Conservation (phyloP, 2,797 vertebrate genomes). For the Orientallactaga sibirica region DNA sequence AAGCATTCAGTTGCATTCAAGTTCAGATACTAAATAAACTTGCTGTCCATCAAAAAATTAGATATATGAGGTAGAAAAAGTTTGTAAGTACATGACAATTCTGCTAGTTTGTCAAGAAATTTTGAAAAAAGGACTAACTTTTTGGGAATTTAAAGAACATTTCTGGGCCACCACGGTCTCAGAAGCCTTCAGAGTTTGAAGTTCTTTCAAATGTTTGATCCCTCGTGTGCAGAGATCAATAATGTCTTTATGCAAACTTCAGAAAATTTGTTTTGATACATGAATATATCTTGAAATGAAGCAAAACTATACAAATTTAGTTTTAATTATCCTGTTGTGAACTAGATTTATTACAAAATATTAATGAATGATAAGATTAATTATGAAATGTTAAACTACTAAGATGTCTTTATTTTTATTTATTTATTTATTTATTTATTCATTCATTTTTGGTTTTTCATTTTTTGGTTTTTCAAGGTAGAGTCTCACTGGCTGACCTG, state of each 20-base stretch:
- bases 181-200: conserved; percentile 37
- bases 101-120: conserved; percentile 46
- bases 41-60: conserved; percentile 73
- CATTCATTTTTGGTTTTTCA: no score
- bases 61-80: conserved; percentile 4
- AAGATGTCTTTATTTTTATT: background rate
- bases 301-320: background rate
- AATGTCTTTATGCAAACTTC: conserved; percentile 3
- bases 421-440: no score
- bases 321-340: background rate
- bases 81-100: conserved; percentile 55
- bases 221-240: background rate
- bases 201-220: background rate
- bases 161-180: background rate
- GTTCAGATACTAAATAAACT: conserved; percentile 70
- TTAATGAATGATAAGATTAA: background rate
- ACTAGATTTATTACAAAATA: background rate
- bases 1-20: conserved; percentile 71
- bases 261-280: background rate
- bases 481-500: no score
- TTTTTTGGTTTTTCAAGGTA: no score
- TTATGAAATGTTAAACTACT: background rate
- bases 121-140: background rate
- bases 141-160: background rate
- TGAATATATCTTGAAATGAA: background rate